Conservation (phyloP, 35 echinoderm and acorn worm genomes). For the Apostichopus californicus region DNA sequence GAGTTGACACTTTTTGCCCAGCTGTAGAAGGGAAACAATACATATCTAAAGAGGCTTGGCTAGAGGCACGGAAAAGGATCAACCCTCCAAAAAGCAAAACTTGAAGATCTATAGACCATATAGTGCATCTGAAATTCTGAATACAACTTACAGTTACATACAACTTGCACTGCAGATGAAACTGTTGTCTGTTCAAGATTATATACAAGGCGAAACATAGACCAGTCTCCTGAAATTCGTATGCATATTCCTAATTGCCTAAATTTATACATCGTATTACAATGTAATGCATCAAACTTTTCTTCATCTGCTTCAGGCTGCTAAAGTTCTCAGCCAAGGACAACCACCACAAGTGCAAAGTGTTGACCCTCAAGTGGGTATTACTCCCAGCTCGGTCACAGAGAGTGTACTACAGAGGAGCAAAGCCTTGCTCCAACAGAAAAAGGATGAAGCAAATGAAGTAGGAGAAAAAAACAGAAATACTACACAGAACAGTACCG, state of each 20-base stretch:
- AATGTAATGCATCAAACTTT: not conserved
- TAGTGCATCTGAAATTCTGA: too few species aligned
- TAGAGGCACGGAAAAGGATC: too few species aligned
- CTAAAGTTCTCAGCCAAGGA: conserved; percentile 14
- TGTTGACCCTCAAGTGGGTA: not conserved
- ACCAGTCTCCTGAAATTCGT: too few species aligned
- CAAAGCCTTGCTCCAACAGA: not conserved
- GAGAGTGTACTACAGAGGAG: not conserved
- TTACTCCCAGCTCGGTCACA: not conserved
- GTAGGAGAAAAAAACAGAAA: not conserved
- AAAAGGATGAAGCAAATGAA: not conserved
- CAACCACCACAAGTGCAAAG: not conserved
- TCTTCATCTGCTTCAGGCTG: not conserved
- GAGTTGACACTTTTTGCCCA: too few species aligned
- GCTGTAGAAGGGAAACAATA: too few species aligned
- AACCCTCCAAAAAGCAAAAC: too few species aligned
- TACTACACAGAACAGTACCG: not conserved
- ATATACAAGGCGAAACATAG: too few species aligned
- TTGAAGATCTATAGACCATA: too few species aligned
- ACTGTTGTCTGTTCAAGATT: too few species aligned
- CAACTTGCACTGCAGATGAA: too few species aligned
- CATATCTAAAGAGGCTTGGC: too few species aligned
- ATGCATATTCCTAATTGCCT: not conserved
- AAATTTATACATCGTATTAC: not conserved
- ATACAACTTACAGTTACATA: too few species aligned